phyloP scores from a whole-genome alignment of 2,797 vertebrate species.

The Phrynocephalus forsythii region DNA sequence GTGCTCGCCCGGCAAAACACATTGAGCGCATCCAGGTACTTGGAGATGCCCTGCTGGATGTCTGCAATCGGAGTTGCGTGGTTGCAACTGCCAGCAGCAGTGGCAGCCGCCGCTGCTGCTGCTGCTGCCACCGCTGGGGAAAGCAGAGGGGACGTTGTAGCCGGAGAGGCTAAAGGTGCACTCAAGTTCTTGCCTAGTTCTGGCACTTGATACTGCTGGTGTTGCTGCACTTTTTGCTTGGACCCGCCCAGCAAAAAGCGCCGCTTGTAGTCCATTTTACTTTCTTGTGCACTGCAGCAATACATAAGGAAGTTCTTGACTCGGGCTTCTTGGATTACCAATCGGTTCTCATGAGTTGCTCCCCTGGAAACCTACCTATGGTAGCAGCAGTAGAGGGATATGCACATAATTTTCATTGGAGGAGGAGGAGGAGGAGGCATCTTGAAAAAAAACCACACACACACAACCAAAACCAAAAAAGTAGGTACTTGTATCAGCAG shows the following conservation, averaged over 20 bases:
- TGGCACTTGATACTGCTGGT: conserved; percentile 97
- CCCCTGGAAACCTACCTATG: conserved; percentile 75
- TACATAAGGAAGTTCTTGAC: conserved; percentile 91
- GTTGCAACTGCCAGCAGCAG: conserved; percentile 84
- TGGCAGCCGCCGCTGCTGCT: too few species aligned
- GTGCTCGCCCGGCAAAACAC: conserved; percentile 98
- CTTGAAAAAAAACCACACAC: conserved; percentile 65
- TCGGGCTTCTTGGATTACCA: conserved; percentile 52
- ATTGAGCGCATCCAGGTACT: conserved; percentile 98
- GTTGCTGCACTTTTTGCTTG: conserved; percentile 99
- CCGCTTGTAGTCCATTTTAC: conserved; percentile 99
- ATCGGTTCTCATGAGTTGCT: conserved; percentile 65
- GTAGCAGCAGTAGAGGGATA: conserved; percentile 83
- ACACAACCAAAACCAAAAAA: conserved; percentile 51
- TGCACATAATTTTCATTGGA: conserved; percentile 83
- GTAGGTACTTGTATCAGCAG: conserved; percentile 77
- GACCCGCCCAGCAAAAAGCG: conserved; percentile 99
- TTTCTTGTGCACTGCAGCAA: conserved; percentile 99
- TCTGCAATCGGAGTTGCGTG: conserved; percentile 94
- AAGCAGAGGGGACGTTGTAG: conserved; percentile 82
- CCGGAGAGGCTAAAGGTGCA: conserved; percentile 86
- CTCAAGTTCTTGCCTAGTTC: conserved; percentile 95
- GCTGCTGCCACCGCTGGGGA: conserved; percentile 74
- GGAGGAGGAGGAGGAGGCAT: conserved; percentile 80
- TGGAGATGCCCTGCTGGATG: conserved; percentile 99